phyloP scores from a whole-genome alignment of 2,113 vertebrate genomes.

The Channa maculata region DNA sequence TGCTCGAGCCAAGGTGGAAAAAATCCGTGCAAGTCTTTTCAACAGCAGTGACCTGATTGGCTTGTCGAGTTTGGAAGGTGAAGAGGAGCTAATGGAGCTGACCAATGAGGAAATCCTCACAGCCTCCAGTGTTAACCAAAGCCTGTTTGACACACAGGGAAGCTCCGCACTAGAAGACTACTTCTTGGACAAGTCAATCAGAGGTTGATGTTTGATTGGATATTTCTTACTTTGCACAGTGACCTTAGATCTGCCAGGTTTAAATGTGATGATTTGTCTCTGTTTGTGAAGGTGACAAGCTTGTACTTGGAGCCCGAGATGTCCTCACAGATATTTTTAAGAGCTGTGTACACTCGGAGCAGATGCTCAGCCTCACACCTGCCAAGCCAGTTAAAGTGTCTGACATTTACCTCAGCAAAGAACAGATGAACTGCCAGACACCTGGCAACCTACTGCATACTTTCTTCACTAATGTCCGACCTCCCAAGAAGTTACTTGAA shows the following conservation, averaged over 20 bases:
- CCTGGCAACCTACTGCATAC: slow-evolving; percentile 94
- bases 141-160: slow-evolving; percentile 97
- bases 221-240: slow-evolving; percentile 2
- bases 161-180: slow-evolving; percentile 96
- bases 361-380: slow-evolving; percentile 93
- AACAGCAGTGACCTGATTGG: slow-evolving; percentile 98
- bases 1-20: slow-evolving; percentile 96
- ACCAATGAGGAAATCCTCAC: slow-evolving; percentile 98
- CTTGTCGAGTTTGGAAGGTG: slow-evolving; percentile 94
- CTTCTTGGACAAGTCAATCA: slow-evolving; percentile 94
- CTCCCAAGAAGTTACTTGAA: slow-evolving; percentile 95
- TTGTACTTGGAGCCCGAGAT: slow-evolving; percentile 91
- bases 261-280: slow-evolving; percentile 1
- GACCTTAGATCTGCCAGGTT: background rate
- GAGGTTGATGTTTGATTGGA: slow-evolving; percentile 81
- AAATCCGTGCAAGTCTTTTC: slow-evolving; percentile 96
- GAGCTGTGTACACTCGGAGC: slow-evolving; percentile 94
- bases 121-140: slow-evolving; percentile 97
- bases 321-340: slow-evolving; percentile 96
- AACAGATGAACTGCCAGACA: slow-evolving; percentile 96
- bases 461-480: slow-evolving; percentile 95
- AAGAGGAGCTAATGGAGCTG: slow-evolving; percentile 98
- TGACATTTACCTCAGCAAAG: slow-evolving; percentile 97
- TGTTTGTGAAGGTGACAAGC: slow-evolving; percentile 89
- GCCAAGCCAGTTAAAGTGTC: slow-evolving; percentile 92